Conservation (phyloP, 2,888 invertebrate species). For the Drosophila histrio region DNA sequence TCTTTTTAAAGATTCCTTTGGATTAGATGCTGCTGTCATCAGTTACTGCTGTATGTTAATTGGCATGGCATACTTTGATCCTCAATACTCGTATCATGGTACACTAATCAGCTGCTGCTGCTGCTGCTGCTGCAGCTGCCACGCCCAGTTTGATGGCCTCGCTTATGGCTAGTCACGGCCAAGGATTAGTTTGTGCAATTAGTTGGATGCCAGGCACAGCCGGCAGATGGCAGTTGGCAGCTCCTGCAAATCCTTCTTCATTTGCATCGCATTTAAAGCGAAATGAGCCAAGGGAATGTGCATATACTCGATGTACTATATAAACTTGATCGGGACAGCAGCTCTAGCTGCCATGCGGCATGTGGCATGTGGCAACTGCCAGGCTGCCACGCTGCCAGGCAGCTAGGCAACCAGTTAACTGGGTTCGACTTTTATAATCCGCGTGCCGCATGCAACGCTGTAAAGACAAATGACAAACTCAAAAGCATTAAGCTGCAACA, state of each 20-base stretch:
- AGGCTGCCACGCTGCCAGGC: slow-evolving; percentile 5
- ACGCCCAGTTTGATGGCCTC: neutral
- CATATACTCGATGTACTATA: neutral
- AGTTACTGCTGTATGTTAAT: slow-evolving; percentile 51
- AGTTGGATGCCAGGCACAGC: slow-evolving; percentile 44
- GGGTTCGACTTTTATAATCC: slow-evolving; percentile 77
- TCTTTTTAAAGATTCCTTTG: slow-evolving; percentile 36
- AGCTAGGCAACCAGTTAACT: slow-evolving; percentile 59
- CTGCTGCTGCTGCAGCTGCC: neutral
- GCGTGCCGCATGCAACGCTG: slow-evolving; percentile 62
- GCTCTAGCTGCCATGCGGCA: slow-evolving; percentile 2
- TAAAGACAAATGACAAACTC: slow-evolving; percentile 77
- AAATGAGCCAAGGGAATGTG: slow-evolving; percentile 19
- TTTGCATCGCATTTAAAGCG: slow-evolving; percentile 54
- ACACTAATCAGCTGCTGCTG: slow-evolving; percentile 27
- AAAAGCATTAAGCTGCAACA: slow-evolving; percentile 70
- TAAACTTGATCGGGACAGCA: slow-evolving; percentile 3
- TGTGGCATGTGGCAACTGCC: slow-evolving; percentile 45
- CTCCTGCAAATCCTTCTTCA: slow-evolving; percentile 43
- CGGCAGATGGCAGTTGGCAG: neutral
- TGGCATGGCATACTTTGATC: slow-evolving; percentile 49
- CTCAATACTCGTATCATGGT: slow-evolving; percentile 30
- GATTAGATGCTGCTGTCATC: slow-evolving; percentile 31
- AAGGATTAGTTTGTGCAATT: slow-evolving; percentile 79
- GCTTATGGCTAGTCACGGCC: slow-evolving; percentile 70